phyloP scores from a whole-genome alignment of 2,888 invertebrate species.

The Conistra vaccinii region DNA sequence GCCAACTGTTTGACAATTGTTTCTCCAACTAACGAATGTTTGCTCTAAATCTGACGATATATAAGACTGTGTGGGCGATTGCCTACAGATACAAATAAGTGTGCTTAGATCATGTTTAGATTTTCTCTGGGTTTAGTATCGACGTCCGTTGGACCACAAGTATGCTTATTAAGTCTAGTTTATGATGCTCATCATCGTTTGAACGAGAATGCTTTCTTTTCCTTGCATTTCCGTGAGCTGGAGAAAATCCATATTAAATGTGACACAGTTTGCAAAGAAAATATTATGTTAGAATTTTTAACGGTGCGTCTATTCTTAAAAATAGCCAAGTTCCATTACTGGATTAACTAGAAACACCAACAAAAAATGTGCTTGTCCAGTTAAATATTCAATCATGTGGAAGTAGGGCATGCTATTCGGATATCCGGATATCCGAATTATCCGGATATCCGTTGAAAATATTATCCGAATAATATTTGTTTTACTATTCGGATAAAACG shows the following conservation, averaged over 20 bases:
- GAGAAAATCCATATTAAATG: conserved; percentile 9
- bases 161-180: conserved; percentile 35
- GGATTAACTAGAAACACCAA: background rate
- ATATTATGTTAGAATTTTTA: no score
- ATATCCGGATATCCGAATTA: no score
- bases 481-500: no score
- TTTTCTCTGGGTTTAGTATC: conserved; percentile 32
- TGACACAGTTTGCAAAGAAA: conserved; percentile 7
- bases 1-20: conserved; percentile 49
- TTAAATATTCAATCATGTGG: background rate
- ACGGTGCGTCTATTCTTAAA: background rate
- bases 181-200: conserved; percentile 23
- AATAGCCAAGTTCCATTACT: no score
- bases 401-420: no score
- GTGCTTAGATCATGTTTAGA: conserved; percentile 17
- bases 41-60: conserved; percentile 34
- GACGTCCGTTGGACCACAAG: conserved; percentile 34
- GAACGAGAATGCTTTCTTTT: conserved; percentile 22
- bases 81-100: conserved; percentile 31
- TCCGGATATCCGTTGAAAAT: no score
- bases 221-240: background rate
- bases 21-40: conserved; percentile 40
- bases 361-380: background rate
- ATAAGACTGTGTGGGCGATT: conserved; percentile 39
- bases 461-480: no score